A percentile compares a stretch with the other conserved stretches of the same genome.
These are phyloP conservation scores for Epinotia demarniana DNA, from an alignment of 2,888 invertebrate genomes.

Conservation along the genomic window DNA sequence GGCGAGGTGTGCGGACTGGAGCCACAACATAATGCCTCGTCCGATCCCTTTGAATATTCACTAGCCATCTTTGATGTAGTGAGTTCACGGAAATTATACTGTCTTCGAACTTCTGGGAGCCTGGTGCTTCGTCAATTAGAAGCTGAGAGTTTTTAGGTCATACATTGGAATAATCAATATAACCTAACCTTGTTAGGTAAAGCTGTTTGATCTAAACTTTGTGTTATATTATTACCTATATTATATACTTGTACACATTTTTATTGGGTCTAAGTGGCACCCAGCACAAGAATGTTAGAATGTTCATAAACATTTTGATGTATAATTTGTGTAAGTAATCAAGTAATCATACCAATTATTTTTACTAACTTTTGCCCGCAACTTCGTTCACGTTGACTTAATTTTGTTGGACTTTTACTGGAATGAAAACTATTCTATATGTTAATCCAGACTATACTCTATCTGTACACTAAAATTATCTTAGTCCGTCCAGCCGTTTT, in stretches of 20 bases:
- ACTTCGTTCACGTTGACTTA: too few relatives aligned
- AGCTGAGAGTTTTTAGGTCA: slow-evolving; percentile 19
- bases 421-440: too few relatives aligned
- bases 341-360: background rate
- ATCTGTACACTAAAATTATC: too few relatives aligned
- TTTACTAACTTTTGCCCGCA: too few relatives aligned
- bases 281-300: background rate
- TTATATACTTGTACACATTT: too few relatives aligned
- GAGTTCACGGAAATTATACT: slow-evolving; percentile 50
- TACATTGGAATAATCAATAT: slow-evolving; percentile 6
- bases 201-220: background rate
- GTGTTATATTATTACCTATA: background rate
- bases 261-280: background rate
- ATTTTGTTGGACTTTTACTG: too few relatives aligned
- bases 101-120: slow-evolving; percentile 42
- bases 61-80: slow-evolving; percentile 73
- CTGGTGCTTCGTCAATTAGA: slow-evolving; percentile 31
- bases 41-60: slow-evolving; percentile 77
- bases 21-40: slow-evolving; percentile 64
- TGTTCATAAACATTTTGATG: background rate
- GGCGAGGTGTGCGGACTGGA: slow-evolving; percentile 64
- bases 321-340: too few relatives aligned
- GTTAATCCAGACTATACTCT: too few relatives aligned
- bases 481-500: too few relatives aligned
- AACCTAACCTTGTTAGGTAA: background rate